phyloP scores from a whole-genome alignment of 2,113 vertebrate genomes.

The Motacilla alba region DNA sequence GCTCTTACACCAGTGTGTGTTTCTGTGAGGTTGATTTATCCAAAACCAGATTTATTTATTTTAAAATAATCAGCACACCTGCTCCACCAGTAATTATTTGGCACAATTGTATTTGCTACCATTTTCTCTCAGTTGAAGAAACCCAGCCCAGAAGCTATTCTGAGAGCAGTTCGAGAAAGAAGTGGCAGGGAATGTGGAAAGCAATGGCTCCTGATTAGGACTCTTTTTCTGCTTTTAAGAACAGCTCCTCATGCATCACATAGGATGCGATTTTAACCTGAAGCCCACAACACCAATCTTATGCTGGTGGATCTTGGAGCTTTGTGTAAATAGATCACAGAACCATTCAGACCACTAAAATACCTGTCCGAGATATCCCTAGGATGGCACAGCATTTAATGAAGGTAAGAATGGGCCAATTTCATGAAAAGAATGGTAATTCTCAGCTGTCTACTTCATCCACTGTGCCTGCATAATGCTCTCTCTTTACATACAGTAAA shows the following conservation, averaged over 20 bases:
- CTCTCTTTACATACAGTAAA: neutral
- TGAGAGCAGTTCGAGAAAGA: neutral
- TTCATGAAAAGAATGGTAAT: neutral
- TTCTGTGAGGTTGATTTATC: neutral
- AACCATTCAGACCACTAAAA: neutral
- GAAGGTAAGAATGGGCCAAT: neutral
- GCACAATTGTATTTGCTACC: neutral
- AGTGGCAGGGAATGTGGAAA: neutral
- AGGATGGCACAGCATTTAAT: neutral
- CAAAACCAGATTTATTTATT: neutral
- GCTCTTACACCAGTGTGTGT: neutral
- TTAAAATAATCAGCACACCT: neutral
- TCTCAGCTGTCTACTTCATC: neutral
- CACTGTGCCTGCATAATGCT: neutral
- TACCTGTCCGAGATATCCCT: neutral
- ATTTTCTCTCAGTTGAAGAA: neutral
- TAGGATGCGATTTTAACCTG: accelerated
- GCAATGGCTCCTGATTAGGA: neutral
- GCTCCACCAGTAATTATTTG: neutral
- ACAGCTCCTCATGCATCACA: neutral
- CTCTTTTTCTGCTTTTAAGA: neutral
- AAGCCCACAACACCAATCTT: neutral
- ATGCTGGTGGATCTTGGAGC: neutral
- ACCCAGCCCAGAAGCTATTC: neutral
- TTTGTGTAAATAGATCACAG: neutral